Evolutionary conservation across 2,888 invertebrate species (phyloP).

Genomic region (Andricus curvator): DNA sequence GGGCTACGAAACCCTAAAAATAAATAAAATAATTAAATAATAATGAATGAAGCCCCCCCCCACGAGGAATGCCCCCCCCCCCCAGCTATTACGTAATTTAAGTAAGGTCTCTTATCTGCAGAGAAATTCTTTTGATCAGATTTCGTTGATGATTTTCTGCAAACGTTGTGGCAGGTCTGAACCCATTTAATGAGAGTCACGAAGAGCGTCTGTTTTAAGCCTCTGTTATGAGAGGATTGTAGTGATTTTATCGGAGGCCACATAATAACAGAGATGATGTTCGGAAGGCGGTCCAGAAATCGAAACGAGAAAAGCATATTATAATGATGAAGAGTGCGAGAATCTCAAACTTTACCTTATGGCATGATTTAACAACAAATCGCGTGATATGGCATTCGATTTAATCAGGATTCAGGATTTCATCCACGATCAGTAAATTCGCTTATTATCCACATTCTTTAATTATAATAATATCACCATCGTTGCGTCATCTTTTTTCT

Average conservation of each 20-base stretch:
- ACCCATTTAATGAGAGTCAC: constrained; percentile 16
- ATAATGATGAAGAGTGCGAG: constrained; percentile 7
- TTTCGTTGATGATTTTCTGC: neutral
- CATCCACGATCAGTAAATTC: constrained; percentile 16
- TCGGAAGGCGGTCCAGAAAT: constrained; percentile 13
- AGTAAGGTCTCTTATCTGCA: neutral
- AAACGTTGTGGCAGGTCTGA: neutral
- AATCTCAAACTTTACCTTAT: constrained; percentile 19
- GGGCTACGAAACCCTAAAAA: too few species aligned
- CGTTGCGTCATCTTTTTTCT: neutral
- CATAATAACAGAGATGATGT: constrained; percentile 31
- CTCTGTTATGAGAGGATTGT: neutral
- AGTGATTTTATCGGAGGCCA: constrained; percentile 23
- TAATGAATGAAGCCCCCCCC: too few species aligned
- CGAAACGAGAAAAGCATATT: constrained; percentile 16
- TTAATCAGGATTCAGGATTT: constrained; percentile 3
- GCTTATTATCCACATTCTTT: constrained; percentile 20
- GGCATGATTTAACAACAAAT: constrained; percentile 13
- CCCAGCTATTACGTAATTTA: too few species aligned
- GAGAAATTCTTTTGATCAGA: neutral
- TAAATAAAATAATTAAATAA: too few species aligned
- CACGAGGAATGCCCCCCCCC: too few species aligned
- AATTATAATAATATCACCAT: neutral
- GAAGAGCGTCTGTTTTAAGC: constrained; percentile 8
- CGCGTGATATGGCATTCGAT: constrained; percentile 35